Percentiles rank a stretch among this genome's conserved stretches.
phyloP scores from a whole-genome alignment of 2,113 vertebrate genomes.

The Ameiurus melas region DNA sequence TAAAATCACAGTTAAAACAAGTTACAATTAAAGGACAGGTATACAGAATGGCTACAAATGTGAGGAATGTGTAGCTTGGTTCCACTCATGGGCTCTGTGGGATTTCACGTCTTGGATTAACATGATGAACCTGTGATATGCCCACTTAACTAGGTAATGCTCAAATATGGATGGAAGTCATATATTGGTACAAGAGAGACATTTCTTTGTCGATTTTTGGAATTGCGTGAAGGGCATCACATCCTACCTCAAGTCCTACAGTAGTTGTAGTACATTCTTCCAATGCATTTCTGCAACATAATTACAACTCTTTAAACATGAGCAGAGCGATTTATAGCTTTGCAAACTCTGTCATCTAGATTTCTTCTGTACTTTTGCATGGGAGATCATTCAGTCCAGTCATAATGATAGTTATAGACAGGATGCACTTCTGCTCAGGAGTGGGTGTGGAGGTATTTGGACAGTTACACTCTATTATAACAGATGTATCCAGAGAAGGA shows the following conservation, averaged over 20 bases:
- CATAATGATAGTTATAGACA: slow-evolving; percentile 66
- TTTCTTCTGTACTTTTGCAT: slow-evolving; percentile 46
- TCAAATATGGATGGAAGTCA: neutral
- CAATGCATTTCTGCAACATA: neutral
- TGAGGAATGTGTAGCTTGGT: neutral
- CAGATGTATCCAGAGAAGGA: slow-evolving; percentile 31
- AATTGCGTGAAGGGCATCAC: neutral
- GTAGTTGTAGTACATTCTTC: neutral
- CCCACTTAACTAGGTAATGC: neutral
- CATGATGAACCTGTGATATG: too few relatives aligned
- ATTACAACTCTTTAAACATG: neutral
- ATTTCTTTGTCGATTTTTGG: neutral
- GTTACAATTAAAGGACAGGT: neutral
- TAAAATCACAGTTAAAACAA: neutral
- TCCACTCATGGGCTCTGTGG: neutral
- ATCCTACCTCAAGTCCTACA: neutral
- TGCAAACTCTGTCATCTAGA: slow-evolving; percentile 62
- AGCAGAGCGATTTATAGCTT: slow-evolving; percentile 22
- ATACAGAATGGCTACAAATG: neutral
- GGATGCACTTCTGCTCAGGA: slow-evolving; percentile 51
- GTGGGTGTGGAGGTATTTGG: slow-evolving; percentile 50
- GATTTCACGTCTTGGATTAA: neutral
- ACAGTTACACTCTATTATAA: slow-evolving; percentile 44
- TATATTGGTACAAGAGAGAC: neutral
- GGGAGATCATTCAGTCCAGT: slow-evolving; percentile 48